Evolutionary conservation across 2,888 invertebrate species (phyloP).

Genomic region (Beris morrisii): DNA sequence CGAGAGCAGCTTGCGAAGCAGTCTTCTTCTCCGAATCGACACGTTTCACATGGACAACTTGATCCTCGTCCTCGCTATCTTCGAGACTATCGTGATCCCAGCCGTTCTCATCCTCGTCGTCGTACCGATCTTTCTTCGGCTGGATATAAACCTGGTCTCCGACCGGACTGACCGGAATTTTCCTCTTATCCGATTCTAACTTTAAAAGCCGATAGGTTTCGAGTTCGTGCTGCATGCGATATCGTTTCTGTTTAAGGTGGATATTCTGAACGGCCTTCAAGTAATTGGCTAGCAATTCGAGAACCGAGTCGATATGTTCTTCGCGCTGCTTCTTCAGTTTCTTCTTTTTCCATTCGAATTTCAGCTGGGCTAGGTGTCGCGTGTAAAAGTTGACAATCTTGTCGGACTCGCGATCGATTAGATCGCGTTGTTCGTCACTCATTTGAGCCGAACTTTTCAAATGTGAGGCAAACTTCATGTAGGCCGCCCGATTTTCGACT

Average conservation of each 20-base stretch:
- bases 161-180: constrained; percentile 50
- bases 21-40: constrained; percentile 34
- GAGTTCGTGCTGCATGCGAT: constrained; percentile 80
- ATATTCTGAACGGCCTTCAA: constrained; percentile 83
- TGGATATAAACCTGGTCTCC: constrained; percentile 27
- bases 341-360: constrained; percentile 62
- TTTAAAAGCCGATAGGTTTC: constrained; percentile 81
- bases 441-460: constrained; percentile 70
- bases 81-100: constrained; percentile 35
- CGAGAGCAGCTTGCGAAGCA: constrained; percentile 48
- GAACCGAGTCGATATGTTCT: constrained; percentile 76
- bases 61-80: constrained; percentile 31
- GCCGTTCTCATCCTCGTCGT: constrained; percentile 37
- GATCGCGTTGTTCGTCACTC: constrained; percentile 82
- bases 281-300: constrained; percentile 76
- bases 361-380: constrained; percentile 74
- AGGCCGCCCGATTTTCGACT: constrained; percentile 79
- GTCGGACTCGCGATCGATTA: constrained; percentile 84
- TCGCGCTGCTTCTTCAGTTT: constrained; percentile 66
- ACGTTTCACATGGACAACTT: neutral
- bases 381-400: constrained; percentile 81
- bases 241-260: constrained; percentile 85
- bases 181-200: constrained; percentile 59
- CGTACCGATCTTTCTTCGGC: constrained; percentile 6
- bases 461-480: constrained; percentile 79